phyloP scores from a whole-genome alignment of 2,888 invertebrate species.

The Drosophila koepferae region DNA sequence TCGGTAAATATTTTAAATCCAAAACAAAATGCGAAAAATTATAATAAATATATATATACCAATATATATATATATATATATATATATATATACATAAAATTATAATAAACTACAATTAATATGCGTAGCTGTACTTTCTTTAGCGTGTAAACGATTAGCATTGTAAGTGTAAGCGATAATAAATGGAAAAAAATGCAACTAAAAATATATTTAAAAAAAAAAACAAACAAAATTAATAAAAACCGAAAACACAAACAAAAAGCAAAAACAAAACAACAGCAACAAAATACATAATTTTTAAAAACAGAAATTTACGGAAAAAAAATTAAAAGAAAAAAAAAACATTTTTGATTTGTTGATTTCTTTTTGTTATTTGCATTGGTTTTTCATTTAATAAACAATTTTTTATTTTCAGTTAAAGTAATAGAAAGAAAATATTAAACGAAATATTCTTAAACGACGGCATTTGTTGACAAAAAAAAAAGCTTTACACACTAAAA shows the following conservation, averaged over 20 bases:
- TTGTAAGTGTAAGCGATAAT: conserved; percentile 72
- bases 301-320: conserved; percentile 9
- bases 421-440: background rate
- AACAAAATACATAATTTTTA: conserved; percentile 33
- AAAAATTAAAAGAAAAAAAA: background rate
- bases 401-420: conserved; percentile 27
- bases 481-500: conserved; percentile 51
- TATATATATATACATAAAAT: conserved; percentile 28
- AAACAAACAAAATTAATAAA: conserved; percentile 39
- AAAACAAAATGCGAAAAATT: conserved; percentile 59
- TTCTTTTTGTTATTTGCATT: conserved; percentile 31
- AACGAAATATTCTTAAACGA: conserved; percentile 14
- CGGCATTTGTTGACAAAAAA: conserved; percentile 43
- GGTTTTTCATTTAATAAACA: conserved; percentile 17
- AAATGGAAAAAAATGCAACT: conserved; percentile 73
- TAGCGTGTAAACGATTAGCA: conserved; percentile 67
- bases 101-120: conserved; percentile 61
- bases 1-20: conserved; percentile 69
- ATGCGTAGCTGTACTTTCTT: conserved; percentile 73
- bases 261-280: conserved; percentile 28
- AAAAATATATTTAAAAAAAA: conserved; percentile 51
- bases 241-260: conserved; percentile 26
- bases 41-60: conserved; percentile 31
- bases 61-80: background rate
- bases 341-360: conserved; percentile 26